Base-by-base conservation (phyloP, 2,888 invertebrate species). In the Heliconius erato region DNA sequence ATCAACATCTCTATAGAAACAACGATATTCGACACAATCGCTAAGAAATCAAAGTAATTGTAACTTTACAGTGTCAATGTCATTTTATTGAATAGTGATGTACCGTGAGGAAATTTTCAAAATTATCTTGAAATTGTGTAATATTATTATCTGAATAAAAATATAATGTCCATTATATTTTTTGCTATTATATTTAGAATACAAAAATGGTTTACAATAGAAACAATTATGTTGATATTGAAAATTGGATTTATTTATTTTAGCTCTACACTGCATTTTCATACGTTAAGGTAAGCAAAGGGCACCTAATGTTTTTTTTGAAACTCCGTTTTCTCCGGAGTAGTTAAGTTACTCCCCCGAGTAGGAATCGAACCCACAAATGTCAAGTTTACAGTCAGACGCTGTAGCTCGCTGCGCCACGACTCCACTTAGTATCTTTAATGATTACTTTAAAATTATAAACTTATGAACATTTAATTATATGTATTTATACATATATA, bases 1-100 rank as follows among this genome's bases (percentile, higher is more conserved):
- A 79, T 87, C 87, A 84, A 83, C 74, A 77, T 77, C 81, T 77
- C 79, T 71, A 74, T 84, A 85, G 78, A 86, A 67, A 78, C 26
- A 76, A 76, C 85, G 80, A 79, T 68, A 59, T 28, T 49, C 54
- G 4, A 49, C 28, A 76, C 80, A 80, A 76, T 63, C 16, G 63
- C 63, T 76, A 76, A 76, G 76, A 76, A 76, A 76, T 76, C 76
- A 76, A 63, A 76, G 76, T 76, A 40, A 76, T 76, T 76, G 76
- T 76, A 35, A 32, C 2, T 63, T 26, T 28, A 54, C 23, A 49
- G 26, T 44, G 72, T 76, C 63, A 63, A n/a, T 63, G 76, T 76
- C 76, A 76, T 35, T 26, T 76, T 14, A 16, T 11, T 76, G 59
- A 63, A 76, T 63, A 35, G 32, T 35, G 63, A 76, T 63, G 76